A percentile compares a stretch with the other conserved stretches of the same genome.
Conservation (phyloP, 2,888 invertebrate genomes). For the Clivina fossor region DNA sequence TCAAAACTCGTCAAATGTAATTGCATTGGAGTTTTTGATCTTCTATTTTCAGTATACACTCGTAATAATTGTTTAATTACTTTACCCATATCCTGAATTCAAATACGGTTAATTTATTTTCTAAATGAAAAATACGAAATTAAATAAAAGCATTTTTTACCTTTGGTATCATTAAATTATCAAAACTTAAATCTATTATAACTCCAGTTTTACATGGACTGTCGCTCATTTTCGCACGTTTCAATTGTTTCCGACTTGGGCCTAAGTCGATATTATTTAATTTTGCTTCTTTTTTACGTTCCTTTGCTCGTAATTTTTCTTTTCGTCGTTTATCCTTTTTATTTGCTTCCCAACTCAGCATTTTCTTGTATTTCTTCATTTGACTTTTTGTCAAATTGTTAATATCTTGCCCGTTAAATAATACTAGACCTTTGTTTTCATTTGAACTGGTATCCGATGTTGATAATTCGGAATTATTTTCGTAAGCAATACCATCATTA, state of each 20-base stretch:
- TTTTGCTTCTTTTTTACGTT: constrained; percentile 68
- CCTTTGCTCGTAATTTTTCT: constrained; percentile 72
- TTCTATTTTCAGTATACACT: constrained; percentile 87
- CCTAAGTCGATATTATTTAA: constrained; percentile 72
- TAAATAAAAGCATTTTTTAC: constrained; percentile 38
- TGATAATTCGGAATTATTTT: too few relatives aligned
- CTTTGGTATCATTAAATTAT: constrained; percentile 79
- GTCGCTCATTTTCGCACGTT: constrained; percentile 69
- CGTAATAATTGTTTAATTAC: constrained; percentile 87
- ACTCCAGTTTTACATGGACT: constrained; percentile 70
- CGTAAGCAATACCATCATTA: too few relatives aligned
- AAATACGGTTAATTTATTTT: constrained; percentile 1
- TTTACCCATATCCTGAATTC: constrained; percentile 73
- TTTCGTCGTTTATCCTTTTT: constrained; percentile 70
- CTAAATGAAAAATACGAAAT: not conserved
- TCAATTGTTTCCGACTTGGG: constrained; percentile 78
- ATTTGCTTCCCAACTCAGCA: constrained; percentile 70
- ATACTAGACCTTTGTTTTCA: constrained; percentile 6
- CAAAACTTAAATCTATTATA: constrained; percentile 89
- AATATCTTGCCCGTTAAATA: constrained; percentile 52
- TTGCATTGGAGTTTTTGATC: constrained; percentile 76
- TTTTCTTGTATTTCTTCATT: constrained; percentile 57
- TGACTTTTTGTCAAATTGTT: constrained; percentile 51
- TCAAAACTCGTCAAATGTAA: constrained; percentile 80
- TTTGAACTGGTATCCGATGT: too few relatives aligned